Conservation (phyloP, 2,888 invertebrate species). For the Lacanobia wlatinum region DNA sequence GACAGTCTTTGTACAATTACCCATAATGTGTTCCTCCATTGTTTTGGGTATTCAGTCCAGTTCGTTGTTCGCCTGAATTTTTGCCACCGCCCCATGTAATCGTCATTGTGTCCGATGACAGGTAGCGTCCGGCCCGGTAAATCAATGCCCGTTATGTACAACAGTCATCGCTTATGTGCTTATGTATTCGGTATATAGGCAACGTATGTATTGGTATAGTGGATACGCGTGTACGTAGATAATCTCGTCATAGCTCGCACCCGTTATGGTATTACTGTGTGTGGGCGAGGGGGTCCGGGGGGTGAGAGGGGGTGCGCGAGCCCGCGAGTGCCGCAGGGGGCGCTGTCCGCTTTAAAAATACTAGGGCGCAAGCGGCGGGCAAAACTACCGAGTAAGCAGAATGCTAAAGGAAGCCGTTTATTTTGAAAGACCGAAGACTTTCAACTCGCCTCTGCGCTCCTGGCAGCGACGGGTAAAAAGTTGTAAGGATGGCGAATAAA, state of each 20-base stretch:
- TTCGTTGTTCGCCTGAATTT: constrained; percentile 69
- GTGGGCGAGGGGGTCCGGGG: constrained; percentile 76
- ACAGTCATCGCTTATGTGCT: constrained; percentile 85
- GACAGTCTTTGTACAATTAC: constrained; percentile 45
- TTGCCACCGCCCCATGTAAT: constrained; percentile 75
- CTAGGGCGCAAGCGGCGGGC: constrained; percentile 80
- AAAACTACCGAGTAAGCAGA: constrained; percentile 84
- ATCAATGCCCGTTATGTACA: constrained; percentile 86
- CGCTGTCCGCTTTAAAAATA: constrained; percentile 90
- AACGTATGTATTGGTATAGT: constrained; percentile 82
- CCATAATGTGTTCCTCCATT: constrained; percentile 46
- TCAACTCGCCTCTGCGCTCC: constrained; percentile 74
- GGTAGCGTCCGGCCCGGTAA: constrained; percentile 85
- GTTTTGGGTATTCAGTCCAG: constrained; percentile 48
- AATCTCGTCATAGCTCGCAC: constrained; percentile 91
- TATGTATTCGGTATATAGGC: constrained; percentile 85
- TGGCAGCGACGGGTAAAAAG: constrained; percentile 80
- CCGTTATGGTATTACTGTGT: constrained; percentile 90
- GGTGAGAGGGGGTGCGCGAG: constrained; percentile 67
- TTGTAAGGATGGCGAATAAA: constrained; percentile 78
- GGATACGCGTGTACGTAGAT: constrained; percentile 87
- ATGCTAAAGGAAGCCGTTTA: constrained; percentile 87
- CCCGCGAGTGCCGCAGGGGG: constrained; percentile 85
- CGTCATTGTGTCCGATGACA: constrained; percentile 86
- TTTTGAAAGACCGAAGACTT: constrained; percentile 85